A percentile compares a stretch with the other conserved stretches of the same genome.
Evolutionary conservation across 2,113 vertebrate genomes (phyloP).

Genomic region (Thunnus maccoyii): DNA sequence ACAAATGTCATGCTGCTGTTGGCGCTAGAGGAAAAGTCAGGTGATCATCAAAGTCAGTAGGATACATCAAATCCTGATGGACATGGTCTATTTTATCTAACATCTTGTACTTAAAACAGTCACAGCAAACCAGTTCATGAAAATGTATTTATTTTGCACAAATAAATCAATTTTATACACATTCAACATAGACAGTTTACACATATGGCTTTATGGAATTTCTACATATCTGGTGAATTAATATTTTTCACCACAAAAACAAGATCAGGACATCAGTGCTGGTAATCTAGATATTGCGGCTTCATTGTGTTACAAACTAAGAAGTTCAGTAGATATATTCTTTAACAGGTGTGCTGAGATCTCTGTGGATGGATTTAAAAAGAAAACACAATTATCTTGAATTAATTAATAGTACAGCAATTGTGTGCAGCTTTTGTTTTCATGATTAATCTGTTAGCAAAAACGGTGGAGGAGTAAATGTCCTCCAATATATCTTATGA

Average conservation of each 20-base stretch:
- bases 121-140: not conserved
- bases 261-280: conserved; percentile 18
- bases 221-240: conserved; percentile 3
- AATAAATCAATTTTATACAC: conserved; percentile 40
- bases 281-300: conserved; percentile 18
- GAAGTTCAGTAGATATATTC: not conserved
- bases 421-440: too few species aligned
- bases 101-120: not conserved
- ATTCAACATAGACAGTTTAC: not conserved
- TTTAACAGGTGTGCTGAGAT: not conserved
- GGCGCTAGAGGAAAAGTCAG: too few species aligned
- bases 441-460: too few species aligned
- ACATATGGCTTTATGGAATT: not conserved
- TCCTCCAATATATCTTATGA: too few species aligned
- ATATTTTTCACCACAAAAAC: conserved; percentile 5
- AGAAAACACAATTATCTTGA: too few species aligned
- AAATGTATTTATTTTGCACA: conserved; percentile 55
- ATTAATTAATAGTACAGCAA: too few species aligned
- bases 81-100: not conserved
- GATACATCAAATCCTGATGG: not conserved
- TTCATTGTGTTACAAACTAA: not conserved
- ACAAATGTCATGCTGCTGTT: too few species aligned
- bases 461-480: too few species aligned
- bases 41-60: too few species aligned
- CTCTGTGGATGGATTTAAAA: too few species aligned